Evolutionary conservation across 2,888 invertebrate genomes (phyloP).

Genomic region (Parnassius orleans): DNA sequence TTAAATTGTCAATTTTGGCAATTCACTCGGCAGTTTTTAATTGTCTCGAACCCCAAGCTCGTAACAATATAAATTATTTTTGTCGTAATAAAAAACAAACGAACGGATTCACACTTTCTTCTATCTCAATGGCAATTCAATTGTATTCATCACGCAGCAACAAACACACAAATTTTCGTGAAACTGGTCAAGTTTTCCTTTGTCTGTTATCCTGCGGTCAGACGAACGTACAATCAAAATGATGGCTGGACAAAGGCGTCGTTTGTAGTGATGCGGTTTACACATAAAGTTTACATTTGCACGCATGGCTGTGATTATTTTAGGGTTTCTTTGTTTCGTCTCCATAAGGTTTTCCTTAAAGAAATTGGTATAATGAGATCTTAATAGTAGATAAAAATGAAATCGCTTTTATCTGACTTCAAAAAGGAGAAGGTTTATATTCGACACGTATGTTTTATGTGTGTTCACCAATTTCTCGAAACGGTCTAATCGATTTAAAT

Average conservation of each 20-base stretch:
- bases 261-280: constrained; percentile 55
- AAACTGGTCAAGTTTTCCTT: constrained; percentile 31
- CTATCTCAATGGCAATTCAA: constrained; percentile 9
- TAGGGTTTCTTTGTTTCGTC: constrained; percentile 48
- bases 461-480: too few relatives aligned
- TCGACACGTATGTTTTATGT: too few relatives aligned
- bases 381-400: too few relatives aligned
- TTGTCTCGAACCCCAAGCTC: too few relatives aligned
- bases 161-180: constrained; percentile 4
- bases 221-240: constrained; percentile 37
- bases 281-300: constrained; percentile 42
- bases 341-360: background rate
- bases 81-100: constrained; percentile 22
- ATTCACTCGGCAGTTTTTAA: too few relatives aligned
- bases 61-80: constrained; percentile 63
- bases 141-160: constrained; percentile 17
- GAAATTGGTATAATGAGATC: background rate
- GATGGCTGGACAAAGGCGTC: constrained; percentile 37
- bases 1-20: too few relatives aligned
- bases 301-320: constrained; percentile 63
- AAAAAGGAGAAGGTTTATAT: too few relatives aligned
- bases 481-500: too few relatives aligned
- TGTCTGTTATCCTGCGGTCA: constrained; percentile 29
- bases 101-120: background rate
- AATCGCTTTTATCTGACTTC: too few relatives aligned